Conservation (phyloP, 2,888 invertebrate species). For the Dromius quadrimaculatus region DNA sequence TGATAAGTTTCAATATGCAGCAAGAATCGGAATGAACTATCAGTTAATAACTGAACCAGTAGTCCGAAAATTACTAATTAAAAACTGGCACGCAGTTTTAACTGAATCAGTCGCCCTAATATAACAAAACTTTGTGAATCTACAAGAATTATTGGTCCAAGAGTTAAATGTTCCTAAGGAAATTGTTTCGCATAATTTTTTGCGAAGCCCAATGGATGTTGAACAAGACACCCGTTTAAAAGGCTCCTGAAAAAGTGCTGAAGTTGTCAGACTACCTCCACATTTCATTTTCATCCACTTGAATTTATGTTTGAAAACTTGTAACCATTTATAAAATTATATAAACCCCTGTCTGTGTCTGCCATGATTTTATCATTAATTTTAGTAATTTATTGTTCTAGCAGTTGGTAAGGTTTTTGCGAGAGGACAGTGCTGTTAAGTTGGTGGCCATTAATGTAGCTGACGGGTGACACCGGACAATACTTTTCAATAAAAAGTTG, state of each 20-base stretch:
- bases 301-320: slow-evolving; percentile 13
- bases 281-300: slow-evolving; percentile 18
- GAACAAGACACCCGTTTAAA: neutral
- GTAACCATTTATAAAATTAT: slow-evolving; percentile 37
- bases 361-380: slow-evolving; percentile 42
- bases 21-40: too few species aligned
- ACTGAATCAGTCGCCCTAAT: too few species aligned
- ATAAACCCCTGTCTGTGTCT: slow-evolving; percentile 1
- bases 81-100: too few species aligned
- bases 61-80: too few species aligned
- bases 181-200: too few species aligned
- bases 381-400: slow-evolving; percentile 41
- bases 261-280: neutral
- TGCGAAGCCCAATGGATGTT: slow-evolving; percentile 20
- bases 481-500: slow-evolving; percentile 48
- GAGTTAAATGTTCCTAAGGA: too few species aligned
- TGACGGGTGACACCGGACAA: slow-evolving; percentile 41
- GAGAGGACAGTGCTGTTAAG: slow-evolving; percentile 14
- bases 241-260: slow-evolving; percentile 4
- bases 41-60: too few species aligned
- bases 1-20: too few species aligned
- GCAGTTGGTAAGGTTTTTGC: slow-evolving; percentile 32
- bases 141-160: too few species aligned
- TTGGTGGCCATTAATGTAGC: slow-evolving; percentile 38
- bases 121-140: too few species aligned